phyloP scores from a whole-genome alignment of 2,113 vertebrate genomes.

The Burhinus bistriatus region DNA sequence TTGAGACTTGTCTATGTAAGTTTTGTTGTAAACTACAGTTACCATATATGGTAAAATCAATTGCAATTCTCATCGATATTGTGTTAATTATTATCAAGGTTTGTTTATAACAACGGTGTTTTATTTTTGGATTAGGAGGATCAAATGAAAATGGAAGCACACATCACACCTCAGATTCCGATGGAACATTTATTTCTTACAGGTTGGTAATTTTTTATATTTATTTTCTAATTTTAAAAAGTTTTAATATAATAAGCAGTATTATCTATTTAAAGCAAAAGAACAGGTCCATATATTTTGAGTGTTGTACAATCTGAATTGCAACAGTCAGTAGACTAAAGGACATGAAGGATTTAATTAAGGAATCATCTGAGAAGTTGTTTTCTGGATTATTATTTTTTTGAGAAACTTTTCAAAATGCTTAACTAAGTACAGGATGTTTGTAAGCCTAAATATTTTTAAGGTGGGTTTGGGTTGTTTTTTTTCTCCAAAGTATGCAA shows the following conservation, averaged over 20 bases:
- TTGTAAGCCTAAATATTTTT: not conserved
- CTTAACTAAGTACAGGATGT: not conserved
- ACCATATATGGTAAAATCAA: not conserved
- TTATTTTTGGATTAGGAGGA: conserved; percentile 62
- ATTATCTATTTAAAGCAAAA: not conserved
- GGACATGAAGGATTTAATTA: not conserved
- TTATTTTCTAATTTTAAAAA: not conserved
- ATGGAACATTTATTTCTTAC: conserved; percentile 80
- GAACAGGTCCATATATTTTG: not conserved
- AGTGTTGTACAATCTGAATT: not conserved
- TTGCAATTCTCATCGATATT: not conserved
- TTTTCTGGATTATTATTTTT: not conserved
- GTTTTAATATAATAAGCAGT: not conserved
- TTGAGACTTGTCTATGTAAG: not conserved
- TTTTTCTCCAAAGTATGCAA: not conserved
- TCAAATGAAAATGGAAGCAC: conserved; percentile 75
- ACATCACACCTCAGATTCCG: conserved; percentile 62
- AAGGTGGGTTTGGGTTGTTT: not conserved
- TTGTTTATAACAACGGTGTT: not conserved
- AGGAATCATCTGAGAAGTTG: not conserved
- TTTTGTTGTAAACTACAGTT: not conserved
- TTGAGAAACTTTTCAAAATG: not conserved
- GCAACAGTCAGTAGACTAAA: not conserved
- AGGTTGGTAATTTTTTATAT: conserved; percentile 61
- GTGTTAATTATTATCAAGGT: not conserved